phyloP scores from a whole-genome alignment of 2,797 vertebrate species.

The Parambassis ranga region DNA sequence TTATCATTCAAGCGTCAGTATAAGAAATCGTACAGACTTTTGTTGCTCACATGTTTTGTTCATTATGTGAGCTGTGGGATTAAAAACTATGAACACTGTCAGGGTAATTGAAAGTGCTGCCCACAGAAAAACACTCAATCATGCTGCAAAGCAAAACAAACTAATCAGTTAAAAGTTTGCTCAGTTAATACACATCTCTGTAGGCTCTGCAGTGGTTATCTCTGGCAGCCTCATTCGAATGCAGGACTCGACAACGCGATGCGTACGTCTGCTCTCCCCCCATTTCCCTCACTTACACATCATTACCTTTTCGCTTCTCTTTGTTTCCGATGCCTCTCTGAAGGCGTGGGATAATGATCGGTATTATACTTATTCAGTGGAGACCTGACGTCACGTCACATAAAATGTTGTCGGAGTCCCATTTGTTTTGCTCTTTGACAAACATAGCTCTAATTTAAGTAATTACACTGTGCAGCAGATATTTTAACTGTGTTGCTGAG shows the following conservation, averaged over 20 bases:
- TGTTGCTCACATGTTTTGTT: not conserved
- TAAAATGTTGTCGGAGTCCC: not conserved
- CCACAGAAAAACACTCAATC: conserved; percentile 4
- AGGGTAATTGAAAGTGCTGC: conserved; percentile 14
- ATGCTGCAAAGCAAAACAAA: conserved; percentile 2
- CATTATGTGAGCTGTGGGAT: not conserved
- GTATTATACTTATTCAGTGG: conserved; percentile 13
- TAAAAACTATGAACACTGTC: not conserved
- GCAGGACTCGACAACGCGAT: not conserved
- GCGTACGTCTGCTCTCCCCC: not conserved
- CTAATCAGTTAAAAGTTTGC: conserved; percentile 31
- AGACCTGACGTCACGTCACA: not conserved
- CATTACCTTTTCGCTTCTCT: conserved; percentile 21
- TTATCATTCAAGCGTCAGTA: not conserved
- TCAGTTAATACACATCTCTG: not conserved
- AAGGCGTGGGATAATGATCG: conserved; percentile 25
- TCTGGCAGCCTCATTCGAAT: not conserved
- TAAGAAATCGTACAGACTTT: not conserved
- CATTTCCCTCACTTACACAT: conserved; percentile 20
- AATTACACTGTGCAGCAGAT: not conserved
- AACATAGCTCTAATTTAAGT: not conserved
- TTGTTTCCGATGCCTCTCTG: not conserved
- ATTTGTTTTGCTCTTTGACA: conserved; percentile 13
- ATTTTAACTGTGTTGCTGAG: conserved; percentile 11
- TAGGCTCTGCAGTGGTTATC: not conserved